Evolutionary conservation across 2,113 vertebrate species (phyloP).

Genomic region (Nibea coibor): DNA sequence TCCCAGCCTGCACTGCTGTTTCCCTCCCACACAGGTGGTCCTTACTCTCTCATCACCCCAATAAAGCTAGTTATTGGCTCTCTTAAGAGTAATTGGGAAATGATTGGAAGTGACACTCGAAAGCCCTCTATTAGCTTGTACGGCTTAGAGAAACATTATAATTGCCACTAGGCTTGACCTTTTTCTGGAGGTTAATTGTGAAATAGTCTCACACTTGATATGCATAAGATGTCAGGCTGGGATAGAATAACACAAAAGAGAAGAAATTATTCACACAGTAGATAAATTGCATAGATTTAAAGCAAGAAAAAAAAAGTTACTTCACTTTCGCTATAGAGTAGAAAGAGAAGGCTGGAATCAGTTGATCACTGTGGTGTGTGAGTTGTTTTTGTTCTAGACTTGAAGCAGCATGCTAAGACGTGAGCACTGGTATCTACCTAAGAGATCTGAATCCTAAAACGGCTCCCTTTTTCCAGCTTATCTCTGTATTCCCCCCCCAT

Average conservation of each 20-base stretch:
- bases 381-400: slow-evolving; percentile 51
- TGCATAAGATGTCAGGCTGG: not conserved
- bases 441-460: slow-evolving; percentile 59
- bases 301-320: not conserved
- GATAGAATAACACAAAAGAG: not conserved
- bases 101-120: slow-evolving; percentile 52
- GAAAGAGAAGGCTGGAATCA: slow-evolving; percentile 39
- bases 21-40: slow-evolving; percentile 59
- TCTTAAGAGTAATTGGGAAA: slow-evolving; percentile 56
- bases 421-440: slow-evolving; percentile 55
- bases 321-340: not conserved
- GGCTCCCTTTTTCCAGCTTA: slow-evolving; percentile 42
- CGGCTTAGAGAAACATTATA: slow-evolving; percentile 24
- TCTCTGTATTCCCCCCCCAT: slow-evolving; percentile 12
- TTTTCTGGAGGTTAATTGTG: slow-evolving; percentile 44
- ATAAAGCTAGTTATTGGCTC: slow-evolving; percentile 70
- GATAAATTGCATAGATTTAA: not conserved
- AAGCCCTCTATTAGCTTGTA: slow-evolving; percentile 44
- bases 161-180: slow-evolving; percentile 33
- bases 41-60: slow-evolving; percentile 63
- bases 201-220: slow-evolving; percentile 12
- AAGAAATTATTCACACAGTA: not conserved
- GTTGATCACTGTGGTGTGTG: slow-evolving; percentile 34
- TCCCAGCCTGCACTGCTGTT: slow-evolving; percentile 21
- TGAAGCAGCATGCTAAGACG: slow-evolving; percentile 67